phyloP scores from a whole-genome alignment of 2,888 invertebrate genomes.

The Druceiella hillmani region DNA sequence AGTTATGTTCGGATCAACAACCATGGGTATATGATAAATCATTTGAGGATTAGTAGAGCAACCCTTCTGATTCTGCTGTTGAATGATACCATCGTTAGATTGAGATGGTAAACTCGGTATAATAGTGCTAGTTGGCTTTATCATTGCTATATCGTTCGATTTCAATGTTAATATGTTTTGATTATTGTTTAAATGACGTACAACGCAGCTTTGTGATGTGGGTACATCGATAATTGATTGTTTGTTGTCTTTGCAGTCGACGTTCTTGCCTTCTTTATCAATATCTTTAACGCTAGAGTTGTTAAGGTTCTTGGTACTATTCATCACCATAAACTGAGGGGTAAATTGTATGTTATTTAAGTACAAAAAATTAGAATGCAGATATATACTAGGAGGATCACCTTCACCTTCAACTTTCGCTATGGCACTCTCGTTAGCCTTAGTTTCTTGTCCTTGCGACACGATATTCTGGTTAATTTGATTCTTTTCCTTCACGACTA shows the following conservation, averaged over 20 bases:
- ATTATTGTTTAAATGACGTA: too few species aligned
- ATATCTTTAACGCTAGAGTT: too few species aligned
- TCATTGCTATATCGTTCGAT: too few species aligned
- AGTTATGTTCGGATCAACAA: constrained; percentile 35
- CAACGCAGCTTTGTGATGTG: too few species aligned
- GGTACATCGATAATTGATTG: too few species aligned
- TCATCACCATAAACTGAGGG: constrained; percentile 45
- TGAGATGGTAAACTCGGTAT: too few species aligned
- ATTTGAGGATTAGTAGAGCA: constrained; percentile 42
- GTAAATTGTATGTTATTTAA: constrained; percentile 45
- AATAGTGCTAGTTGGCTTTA: too few species aligned
- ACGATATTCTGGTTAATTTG: constrained; percentile 38
- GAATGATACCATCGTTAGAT: too few species aligned
- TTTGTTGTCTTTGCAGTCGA: too few species aligned
- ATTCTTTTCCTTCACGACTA: constrained; percentile 52
- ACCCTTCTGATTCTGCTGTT: too few species aligned
- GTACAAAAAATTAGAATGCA: constrained; percentile 45
- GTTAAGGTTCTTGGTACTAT: constrained; percentile 37
- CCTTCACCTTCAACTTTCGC: constrained; percentile 28
- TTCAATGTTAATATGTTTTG: too few species aligned
- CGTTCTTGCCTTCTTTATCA: too few species aligned
- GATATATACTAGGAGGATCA: constrained; percentile 37
- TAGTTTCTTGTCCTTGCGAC: constrained; percentile 42
- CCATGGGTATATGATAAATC: constrained; percentile 41
- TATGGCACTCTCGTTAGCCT: constrained; percentile 29